Evolutionary conservation across 2,113 vertebrate genomes (phyloP), one percentile per base, ranked within the genome.

Genomic region (Oryzias javanicus): DNA sequence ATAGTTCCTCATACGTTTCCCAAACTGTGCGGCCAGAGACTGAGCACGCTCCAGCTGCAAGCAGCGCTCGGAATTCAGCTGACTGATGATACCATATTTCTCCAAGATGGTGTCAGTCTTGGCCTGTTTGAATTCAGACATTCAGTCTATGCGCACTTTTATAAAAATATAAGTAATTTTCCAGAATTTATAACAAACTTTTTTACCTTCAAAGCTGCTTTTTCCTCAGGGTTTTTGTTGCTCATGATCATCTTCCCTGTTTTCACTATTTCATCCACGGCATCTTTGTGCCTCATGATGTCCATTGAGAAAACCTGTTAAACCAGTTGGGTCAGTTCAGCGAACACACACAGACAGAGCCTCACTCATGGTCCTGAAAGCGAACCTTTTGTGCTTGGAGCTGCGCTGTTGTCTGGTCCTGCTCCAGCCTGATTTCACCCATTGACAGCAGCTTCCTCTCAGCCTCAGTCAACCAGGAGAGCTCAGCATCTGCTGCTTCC

Each of bases 341-440:
- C 12, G 16, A 5, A 4, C 47, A 57, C 3, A 61, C 16, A 64
- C 27, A n/a, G n/a, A 58, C 14, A 67, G 3, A 40, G 13, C 55
- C 19, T 52, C 12, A 55, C 16, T 69, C 17, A 50, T 17, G n/a
- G 1, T 8, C 25, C 15, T 8, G 64, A 15, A 41, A 5, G 35
- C 86, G 91, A 87, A 99, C 97, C 97, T 98, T 99, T 89, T 99
- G 97, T 83, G 94, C 91, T 89, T 98, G 97, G 18, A 99, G 93
- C 83, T 98, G 96, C 74, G 93, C 89, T 14, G 86, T 74, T 64
- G 96, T 96, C 93, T 98, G 94, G 80, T 98, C 94, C 85, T 92
- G 94, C 89, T 97, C 95, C 88, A 99, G 93, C 58, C 93, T 91
- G 90, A 99, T 95, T 78, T 94, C 93, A 47, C 91, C 93, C 77